A percentile compares a stretch with the other conserved stretches of the same genome.
phyloP scores from a whole-genome alignment of 2,797 vertebrate species.

The Cyclopterus lumpus region DNA sequence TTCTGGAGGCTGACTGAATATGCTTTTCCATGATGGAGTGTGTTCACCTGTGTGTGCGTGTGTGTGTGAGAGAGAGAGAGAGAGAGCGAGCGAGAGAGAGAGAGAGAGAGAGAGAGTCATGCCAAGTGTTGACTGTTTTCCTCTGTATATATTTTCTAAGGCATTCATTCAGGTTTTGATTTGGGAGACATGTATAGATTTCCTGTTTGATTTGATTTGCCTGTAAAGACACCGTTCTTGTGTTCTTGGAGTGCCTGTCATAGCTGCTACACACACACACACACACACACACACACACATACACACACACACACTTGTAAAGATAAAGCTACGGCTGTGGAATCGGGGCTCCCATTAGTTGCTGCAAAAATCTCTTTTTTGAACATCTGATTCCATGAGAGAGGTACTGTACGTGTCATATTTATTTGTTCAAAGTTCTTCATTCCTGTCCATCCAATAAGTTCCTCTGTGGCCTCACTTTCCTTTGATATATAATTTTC shows the following conservation, averaged over 20 bases:
- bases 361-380: constrained; percentile 67
- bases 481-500: constrained; percentile 50
- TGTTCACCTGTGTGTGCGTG: constrained; percentile 16
- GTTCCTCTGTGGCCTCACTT: constrained; percentile 70
- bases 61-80: constrained; percentile 6
- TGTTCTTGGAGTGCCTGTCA: constrained; percentile 74
- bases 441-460: constrained; percentile 48
- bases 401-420: constrained; percentile 59
- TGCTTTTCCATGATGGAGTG: constrained; percentile 25
- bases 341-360: constrained; percentile 67
- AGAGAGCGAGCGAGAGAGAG: constrained; percentile 39
- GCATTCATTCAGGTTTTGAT: constrained; percentile 52
- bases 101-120: constrained; percentile 52
- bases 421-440: constrained; percentile 68
- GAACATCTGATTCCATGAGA: constrained; percentile 54
- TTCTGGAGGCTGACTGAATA: constrained; percentile 51
- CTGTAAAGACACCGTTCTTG: constrained; percentile 56
- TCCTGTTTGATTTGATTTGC: constrained; percentile 54
- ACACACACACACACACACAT: constrained; percentile 32
- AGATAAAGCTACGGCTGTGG: constrained; percentile 64
- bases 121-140: constrained; percentile 61
- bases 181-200: constrained; percentile 53
- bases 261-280: constrained; percentile 62
- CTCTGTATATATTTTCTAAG: constrained; percentile 77
- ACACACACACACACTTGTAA: constrained; percentile 53